Conservation (phyloP, 2,888 invertebrate species). For the Eristalis tenax region DNA sequence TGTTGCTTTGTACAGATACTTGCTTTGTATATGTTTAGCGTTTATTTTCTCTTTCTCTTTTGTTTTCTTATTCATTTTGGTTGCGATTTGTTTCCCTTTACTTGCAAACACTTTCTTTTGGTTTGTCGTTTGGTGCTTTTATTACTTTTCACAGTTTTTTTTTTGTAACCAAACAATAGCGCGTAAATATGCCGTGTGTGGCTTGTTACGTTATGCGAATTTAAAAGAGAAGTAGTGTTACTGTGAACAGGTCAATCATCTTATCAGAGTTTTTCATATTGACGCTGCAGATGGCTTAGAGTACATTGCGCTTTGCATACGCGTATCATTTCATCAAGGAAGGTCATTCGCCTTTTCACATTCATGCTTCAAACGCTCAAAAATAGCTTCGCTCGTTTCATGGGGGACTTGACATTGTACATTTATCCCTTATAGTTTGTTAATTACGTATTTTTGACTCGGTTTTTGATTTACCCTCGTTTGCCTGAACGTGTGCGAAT, state of each 20-base stretch:
- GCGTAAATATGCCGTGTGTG: background rate
- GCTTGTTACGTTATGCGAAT: background rate
- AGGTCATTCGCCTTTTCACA: too few species aligned
- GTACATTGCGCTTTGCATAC: too few species aligned
- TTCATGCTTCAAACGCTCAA: too few species aligned
- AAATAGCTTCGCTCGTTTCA: too few species aligned
- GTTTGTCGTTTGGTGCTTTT: background rate
- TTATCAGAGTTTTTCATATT: background rate
- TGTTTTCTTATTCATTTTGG: background rate
- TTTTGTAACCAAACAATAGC: background rate
- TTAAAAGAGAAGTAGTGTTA: background rate
- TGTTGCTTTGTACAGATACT: conserved; percentile 23
- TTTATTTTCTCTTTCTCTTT: conserved; percentile 8
- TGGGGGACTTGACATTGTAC: too few species aligned
- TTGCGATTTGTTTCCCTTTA: background rate
- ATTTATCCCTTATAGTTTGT: too few species aligned
- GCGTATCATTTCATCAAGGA: too few species aligned
- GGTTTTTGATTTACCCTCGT: too few species aligned
- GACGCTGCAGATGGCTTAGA: background rate
- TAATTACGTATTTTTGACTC: too few species aligned
- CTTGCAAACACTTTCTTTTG: background rate
- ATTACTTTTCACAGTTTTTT: background rate
- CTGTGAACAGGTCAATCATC: background rate
- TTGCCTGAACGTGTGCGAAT: too few species aligned
- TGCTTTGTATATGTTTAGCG: conserved; percentile 41